Conservation (phyloP, 2,113 vertebrate species). For the Rhabdornis inornatus region DNA sequence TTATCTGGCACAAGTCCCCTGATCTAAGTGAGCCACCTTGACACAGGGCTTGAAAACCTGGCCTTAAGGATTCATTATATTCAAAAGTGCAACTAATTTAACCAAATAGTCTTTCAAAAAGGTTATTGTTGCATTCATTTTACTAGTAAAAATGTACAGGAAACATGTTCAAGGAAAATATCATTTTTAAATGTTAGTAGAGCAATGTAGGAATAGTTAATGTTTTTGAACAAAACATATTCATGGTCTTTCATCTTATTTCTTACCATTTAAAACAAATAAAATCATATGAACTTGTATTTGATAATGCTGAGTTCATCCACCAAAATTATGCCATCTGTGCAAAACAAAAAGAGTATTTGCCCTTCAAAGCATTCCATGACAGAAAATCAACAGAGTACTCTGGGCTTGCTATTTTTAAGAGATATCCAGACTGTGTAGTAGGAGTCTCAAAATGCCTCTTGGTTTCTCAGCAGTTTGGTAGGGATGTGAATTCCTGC, state of each 20-base stretch:
- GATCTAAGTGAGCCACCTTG: not conserved
- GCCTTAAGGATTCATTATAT: not conserved
- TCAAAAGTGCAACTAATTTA: not conserved
- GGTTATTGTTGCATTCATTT: not conserved
- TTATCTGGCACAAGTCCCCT: not conserved
- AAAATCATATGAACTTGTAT: not conserved
- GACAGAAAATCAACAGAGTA: not conserved
- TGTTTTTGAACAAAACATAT: not conserved
- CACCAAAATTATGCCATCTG: not conserved
- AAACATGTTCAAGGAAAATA: not conserved
- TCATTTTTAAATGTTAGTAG: not conserved
- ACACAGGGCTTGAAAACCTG: not conserved
- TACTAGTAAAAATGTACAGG: not conserved
- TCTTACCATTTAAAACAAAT: not conserved
- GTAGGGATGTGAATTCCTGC: not conserved
- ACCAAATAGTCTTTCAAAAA: not conserved
- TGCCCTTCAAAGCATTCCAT: not conserved
- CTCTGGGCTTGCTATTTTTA: not conserved
- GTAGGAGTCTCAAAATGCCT: not conserved
- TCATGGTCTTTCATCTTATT: not conserved
- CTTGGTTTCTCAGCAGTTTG: not conserved
- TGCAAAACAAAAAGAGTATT: not conserved
- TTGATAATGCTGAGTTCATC: not conserved
- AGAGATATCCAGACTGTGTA: not conserved
- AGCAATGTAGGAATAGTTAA: not conserved